Percentiles rank a stretch among this genome's conserved stretches.
Conservation (phyloP, 1,140 invertebrate genomes). For the Caenorhabditis elegans region DNA sequence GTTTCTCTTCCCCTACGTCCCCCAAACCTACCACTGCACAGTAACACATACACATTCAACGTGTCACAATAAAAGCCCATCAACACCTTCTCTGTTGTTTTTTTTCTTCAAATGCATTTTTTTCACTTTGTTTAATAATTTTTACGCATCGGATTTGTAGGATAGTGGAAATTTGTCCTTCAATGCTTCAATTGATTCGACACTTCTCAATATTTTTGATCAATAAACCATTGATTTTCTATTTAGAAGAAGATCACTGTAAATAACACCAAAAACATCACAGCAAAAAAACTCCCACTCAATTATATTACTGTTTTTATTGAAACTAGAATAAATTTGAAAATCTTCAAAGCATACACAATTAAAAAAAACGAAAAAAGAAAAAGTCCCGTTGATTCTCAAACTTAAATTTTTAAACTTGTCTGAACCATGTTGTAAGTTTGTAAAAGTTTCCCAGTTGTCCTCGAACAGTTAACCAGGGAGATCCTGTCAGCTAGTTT, state of each 20-base stretch:
- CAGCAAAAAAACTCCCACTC: background rate
- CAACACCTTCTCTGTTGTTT: constrained; percentile 28
- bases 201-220: constrained; percentile 17
- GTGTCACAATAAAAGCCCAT: constrained; percentile 12
- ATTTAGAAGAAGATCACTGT: background rate
- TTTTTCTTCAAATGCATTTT: background rate
- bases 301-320: background rate
- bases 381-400: too few relatives aligned
- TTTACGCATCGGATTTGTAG: constrained; percentile 18
- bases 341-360: too few relatives aligned
- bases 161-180: constrained; percentile 14
- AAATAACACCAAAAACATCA: background rate
- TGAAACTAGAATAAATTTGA: background rate
- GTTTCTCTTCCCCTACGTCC: background rate
- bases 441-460: too few relatives aligned
- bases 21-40: background rate
- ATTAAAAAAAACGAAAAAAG: too few relatives aligned
- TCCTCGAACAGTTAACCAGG: too few relatives aligned
- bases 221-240: constrained; percentile 7
- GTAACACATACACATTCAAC: constrained; percentile 18
- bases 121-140: background rate
- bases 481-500: too few relatives aligned
- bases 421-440: too few relatives aligned
- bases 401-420: too few relatives aligned
- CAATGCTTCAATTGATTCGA: background rate